phyloP scores from a whole-genome alignment of 2,113 vertebrate species.

The Leucosticte australis region DNA sequence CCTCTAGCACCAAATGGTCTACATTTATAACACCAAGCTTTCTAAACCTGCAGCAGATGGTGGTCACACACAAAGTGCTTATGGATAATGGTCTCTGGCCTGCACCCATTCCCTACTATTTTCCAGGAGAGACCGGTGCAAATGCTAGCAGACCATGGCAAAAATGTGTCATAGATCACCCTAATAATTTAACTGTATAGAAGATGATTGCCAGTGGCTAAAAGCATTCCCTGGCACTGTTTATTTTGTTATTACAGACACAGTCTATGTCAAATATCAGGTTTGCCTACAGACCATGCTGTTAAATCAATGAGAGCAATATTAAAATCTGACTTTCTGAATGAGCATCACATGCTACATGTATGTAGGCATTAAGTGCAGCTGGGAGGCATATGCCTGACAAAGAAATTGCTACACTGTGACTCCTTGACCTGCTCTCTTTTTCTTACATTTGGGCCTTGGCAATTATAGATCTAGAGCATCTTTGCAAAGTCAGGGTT shows the following conservation, averaged over 20 bases:
- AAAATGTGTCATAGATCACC: not conserved
- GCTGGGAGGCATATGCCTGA: not conserved
- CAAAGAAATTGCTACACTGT: not conserved
- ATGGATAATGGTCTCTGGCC: not conserved
- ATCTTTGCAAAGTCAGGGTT: not conserved
- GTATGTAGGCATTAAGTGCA: not conserved
- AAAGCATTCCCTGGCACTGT: not conserved
- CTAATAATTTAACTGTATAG: not conserved
- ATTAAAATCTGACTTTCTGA: not conserved
- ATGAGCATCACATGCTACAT: not conserved
- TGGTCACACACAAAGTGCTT: not conserved
- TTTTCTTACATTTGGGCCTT: not conserved
- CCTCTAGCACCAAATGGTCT: not conserved
- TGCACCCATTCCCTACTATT: rapidly evolving
- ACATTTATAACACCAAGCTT: not conserved
- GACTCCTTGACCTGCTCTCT: not conserved
- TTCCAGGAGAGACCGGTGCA: not conserved
- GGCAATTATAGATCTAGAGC: not conserved
- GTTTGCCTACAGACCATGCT: not conserved
- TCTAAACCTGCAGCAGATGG: not conserved
- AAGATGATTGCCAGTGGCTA: not conserved
- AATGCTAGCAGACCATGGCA: not conserved
- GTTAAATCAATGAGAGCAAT: not conserved
- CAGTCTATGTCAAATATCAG: not conserved
- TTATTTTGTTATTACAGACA: not conserved